Conservation (phyloP, 1,140 invertebrate species). For the Drosophila lini region DNA sequence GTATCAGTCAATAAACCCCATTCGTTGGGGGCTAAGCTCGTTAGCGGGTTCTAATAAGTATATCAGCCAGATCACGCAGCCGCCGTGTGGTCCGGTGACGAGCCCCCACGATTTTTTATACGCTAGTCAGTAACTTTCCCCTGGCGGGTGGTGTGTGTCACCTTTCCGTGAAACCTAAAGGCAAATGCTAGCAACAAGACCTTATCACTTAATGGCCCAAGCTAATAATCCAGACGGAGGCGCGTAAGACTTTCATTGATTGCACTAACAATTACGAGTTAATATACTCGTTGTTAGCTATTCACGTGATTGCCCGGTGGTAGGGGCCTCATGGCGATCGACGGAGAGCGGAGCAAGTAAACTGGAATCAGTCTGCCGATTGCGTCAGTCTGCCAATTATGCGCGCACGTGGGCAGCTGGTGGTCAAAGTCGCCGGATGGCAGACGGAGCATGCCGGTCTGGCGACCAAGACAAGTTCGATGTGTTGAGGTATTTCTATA, state of each 20-base stretch:
- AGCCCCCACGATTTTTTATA: slow-evolving; percentile 46
- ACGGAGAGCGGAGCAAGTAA: slow-evolving; percentile 1
- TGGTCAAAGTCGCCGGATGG: slow-evolving; percentile 33
- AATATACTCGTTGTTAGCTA: background rate
- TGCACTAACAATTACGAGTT: slow-evolving; percentile 10
- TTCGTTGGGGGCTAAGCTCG: slow-evolving; percentile 17
- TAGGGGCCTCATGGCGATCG: slow-evolving; percentile 4
- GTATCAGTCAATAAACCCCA: slow-evolving; percentile 24
- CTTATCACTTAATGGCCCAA: slow-evolving; percentile 34
- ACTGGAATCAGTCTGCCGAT: slow-evolving; percentile 24
- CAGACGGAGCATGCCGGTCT: slow-evolving; percentile 22
- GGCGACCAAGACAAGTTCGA: slow-evolving; percentile 18
- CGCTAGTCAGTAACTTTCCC: slow-evolving; percentile 56
- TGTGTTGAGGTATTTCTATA: slow-evolving; percentile 22
- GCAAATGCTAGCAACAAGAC: slow-evolving; percentile 18
- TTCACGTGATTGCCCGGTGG: slow-evolving; percentile 63
- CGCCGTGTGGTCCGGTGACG: slow-evolving; percentile 40
- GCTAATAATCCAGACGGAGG: slow-evolving; percentile 15
- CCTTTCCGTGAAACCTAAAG: slow-evolving; percentile 5
- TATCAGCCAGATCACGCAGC: slow-evolving; percentile 47
- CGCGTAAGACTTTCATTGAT: slow-evolving; percentile 43
- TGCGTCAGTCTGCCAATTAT: slow-evolving; percentile 35
- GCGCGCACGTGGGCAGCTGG: slow-evolving; percentile 41
- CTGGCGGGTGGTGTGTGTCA: slow-evolving; percentile 24
- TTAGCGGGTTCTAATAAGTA: slow-evolving; percentile 9